phyloP scores from a whole-genome alignment of 2,888 invertebrate species.

The Xylophagus ater region DNA sequence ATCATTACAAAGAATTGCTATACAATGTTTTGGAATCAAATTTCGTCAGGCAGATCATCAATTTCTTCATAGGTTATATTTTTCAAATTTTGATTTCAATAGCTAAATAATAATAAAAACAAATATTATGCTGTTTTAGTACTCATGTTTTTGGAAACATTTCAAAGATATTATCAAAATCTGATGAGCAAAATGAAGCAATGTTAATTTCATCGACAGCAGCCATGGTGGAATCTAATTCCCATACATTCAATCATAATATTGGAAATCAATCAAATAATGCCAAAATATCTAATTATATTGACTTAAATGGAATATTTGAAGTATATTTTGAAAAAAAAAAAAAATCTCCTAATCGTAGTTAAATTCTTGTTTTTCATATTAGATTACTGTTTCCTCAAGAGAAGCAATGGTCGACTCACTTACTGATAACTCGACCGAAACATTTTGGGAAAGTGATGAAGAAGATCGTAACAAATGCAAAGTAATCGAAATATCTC shows the following conservation, averaged over 20 bases:
- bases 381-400: conserved; percentile 75
- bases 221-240: conserved; percentile 24
- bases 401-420: conserved; percentile 89
- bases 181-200: conserved; percentile 61
- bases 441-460: conserved; percentile 98
- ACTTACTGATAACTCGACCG: conserved; percentile 85
- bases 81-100: too few relatives aligned
- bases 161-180: conserved; percentile 85
- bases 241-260: conserved; percentile 31
- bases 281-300: conserved; percentile 30
- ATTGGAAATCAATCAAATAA: conserved; percentile 18
- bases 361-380: conserved; percentile 12
- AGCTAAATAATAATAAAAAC: too few relatives aligned
- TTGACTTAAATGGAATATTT: conserved; percentile 37
- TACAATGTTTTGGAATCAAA: conserved; percentile 85
- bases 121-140: conserved; percentile 31
- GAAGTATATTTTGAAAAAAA: conserved; percentile 22
- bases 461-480: conserved; percentile 92
- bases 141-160: conserved; percentile 93
- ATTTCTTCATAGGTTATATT: conserved; percentile 61
- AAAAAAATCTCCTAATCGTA: conserved; percentile 2
- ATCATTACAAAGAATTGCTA: conserved; percentile 80
- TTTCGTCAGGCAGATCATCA: conserved; percentile 83
- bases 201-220: conserved; percentile 36
- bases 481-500: conserved; percentile 66